Base-by-base conservation (phyloP, 2,888 invertebrate species). In the Ommatoiulus sabulosus region DNA sequence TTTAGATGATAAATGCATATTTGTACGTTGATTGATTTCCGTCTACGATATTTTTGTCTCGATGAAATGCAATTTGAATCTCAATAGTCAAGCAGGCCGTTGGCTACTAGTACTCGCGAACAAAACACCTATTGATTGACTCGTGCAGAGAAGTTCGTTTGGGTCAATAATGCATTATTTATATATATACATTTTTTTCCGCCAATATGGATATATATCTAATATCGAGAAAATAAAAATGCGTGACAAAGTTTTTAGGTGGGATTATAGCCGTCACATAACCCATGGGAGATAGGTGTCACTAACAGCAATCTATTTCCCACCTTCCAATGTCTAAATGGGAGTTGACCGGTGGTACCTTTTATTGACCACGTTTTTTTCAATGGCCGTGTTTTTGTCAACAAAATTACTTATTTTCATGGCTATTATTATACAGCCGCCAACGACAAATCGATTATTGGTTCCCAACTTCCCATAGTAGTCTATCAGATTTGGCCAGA, bases 141-240 rank as follows among this genome's bases (percentile, higher is more conserved):
- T 15, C 80, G 35, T 80, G 80, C 12, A 80, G 80, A 80, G 80
- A 80, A 80, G 80, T 80, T 80, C 80, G 80, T 80, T 80, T 80
- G 80, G 80, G 80, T 80, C 80, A 80, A 80, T 80, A 80, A 80
- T 80, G 80, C 80, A 80, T 80, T 80, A 80, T 80, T 80, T 80
- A 80, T 80, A 80, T 80, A 80, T 20, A n/a, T 63, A 46, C 12
- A 35, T 43, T n/a, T 80, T 80, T 80, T 35, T 80, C 8, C 35
- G 80, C 15, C 80, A 80, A 80, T 80, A 35, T 72, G 24, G 24
- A 52, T 24, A 24, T 15, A 35, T 80, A 15, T 80, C 24, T 80
- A 80, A 80, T 43, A 80, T 80, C 80, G 80, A 80, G 35, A 80
- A 80, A 80, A 35, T 80, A 80, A 80, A 80, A 80, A 80, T 80